Evolutionary conservation across 2,888 invertebrate species (phyloP).

Genomic region (Rhamphomyia laevipes): DNA sequence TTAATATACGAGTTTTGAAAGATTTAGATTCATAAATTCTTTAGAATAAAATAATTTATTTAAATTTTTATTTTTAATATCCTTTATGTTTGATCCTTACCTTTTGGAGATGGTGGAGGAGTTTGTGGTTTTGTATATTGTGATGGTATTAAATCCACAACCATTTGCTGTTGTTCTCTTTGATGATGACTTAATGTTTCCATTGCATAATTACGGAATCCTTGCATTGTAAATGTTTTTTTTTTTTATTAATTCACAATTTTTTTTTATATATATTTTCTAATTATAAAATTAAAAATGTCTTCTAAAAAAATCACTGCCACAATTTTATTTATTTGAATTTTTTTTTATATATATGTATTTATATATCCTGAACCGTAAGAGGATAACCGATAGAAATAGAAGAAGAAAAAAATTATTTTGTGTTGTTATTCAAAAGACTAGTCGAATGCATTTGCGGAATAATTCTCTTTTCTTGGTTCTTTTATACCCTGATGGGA

Average conservation of each 20-base stretch:
- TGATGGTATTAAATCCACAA: constrained; percentile 47
- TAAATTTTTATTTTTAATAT: background rate
- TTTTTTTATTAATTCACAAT: background rate
- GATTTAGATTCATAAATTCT: background rate
- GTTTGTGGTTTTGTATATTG: constrained; percentile 40
- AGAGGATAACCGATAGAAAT: too few relatives aligned
- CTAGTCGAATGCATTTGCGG: too few relatives aligned
- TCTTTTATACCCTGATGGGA: too few relatives aligned
- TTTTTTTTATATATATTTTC: too few relatives aligned
- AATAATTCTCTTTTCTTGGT: too few relatives aligned
- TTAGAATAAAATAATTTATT: background rate
- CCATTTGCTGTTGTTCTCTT: constrained; percentile 39
- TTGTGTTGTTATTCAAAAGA: too few relatives aligned
- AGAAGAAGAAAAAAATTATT: too few relatives aligned
- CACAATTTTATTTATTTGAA: too few relatives aligned
- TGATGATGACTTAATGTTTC: constrained; percentile 23
- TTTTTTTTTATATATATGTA: too few relatives aligned
- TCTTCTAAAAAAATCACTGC: too few relatives aligned
- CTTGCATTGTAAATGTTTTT: constrained; percentile 31
- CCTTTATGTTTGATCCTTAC: constrained; percentile 22
- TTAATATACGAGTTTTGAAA: constrained; percentile 1
- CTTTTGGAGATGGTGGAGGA: constrained; percentile 44
- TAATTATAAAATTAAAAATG: too few relatives aligned
- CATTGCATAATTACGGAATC: constrained; percentile 36
- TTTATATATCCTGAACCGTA: too few relatives aligned